Conservation (phyloP, 2,888 invertebrate species). For the Aelia acuminata region DNA sequence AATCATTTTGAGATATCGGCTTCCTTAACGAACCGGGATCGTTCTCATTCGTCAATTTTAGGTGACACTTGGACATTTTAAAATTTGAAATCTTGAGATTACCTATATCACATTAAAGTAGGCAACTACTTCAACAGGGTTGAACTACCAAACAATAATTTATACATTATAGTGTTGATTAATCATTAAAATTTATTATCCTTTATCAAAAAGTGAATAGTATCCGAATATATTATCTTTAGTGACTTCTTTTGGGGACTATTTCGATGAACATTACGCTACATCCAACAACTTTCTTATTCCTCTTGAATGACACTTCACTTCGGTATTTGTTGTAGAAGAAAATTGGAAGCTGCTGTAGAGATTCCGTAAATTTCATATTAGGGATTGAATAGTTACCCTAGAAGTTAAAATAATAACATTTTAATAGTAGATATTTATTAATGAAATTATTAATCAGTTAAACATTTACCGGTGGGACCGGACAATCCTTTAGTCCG, state of each 20-base stretch:
- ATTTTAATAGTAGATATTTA: too few relatives aligned
- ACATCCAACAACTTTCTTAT: neutral
- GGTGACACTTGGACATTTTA: too few relatives aligned
- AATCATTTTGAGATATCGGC: too few relatives aligned
- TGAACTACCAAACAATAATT: too few relatives aligned
- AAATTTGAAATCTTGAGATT: too few relatives aligned
- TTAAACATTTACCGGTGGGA: neutral
- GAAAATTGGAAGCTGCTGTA: neutral
- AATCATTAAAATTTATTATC: too few relatives aligned
- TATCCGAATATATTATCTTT: neutral
- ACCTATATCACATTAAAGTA: too few relatives aligned
- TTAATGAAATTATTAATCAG: too few relatives aligned
- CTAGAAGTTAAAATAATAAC: neutral
- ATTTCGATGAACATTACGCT: neutral
- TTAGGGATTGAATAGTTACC: neutral
- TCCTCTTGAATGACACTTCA: neutral
- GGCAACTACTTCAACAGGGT: too few relatives aligned
- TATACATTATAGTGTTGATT: too few relatives aligned
- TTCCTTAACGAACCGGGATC: too few relatives aligned
- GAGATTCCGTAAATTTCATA: neutral
- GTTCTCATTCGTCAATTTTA: too few relatives aligned
- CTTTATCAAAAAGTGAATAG: neutral
- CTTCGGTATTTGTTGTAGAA: conserved; percentile 32
- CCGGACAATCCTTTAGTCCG: neutral
- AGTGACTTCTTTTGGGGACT: neutral